These are phyloP conservation scores for Andrena marginata DNA, from an alignment of 2,888 invertebrate species.

Conservation along the genomic window DNA sequence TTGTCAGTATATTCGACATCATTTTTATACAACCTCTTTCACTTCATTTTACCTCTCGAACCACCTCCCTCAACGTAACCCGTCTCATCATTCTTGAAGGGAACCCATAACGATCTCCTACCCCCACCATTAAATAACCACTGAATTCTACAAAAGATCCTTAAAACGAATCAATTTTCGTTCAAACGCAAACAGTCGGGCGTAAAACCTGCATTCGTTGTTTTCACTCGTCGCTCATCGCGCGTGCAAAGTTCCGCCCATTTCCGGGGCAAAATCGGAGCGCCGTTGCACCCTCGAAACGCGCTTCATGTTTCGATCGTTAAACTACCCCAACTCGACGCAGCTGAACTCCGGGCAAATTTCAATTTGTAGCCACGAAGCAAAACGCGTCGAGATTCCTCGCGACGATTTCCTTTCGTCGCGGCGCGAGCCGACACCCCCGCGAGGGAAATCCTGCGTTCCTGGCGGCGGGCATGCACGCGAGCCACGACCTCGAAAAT, in stretches of 20 bases:
- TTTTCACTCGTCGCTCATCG: not conserved
- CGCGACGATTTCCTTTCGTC: constrained; percentile 50
- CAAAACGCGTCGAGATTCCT: constrained; percentile 29
- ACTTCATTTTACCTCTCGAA: no score
- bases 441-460: constrained; percentile 59
- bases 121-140: no score
- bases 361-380: constrained; percentile 39
- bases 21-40: no score
- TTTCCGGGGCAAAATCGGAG: constrained; percentile 4
- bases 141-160: no score
- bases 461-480: constrained; percentile 22
- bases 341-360: constrained; percentile 15
- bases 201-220: not conserved
- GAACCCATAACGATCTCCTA: no score
- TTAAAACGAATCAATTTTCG: no score
- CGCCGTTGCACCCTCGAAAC: not conserved
- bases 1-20: no score
- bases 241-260: not conserved
- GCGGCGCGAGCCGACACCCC: constrained; percentile 50
- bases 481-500: constrained; percentile 79
- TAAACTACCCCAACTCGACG: not conserved
- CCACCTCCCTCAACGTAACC: no score
- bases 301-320: constrained; percentile 19
- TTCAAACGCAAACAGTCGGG: no score
- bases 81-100: no score